A percentile compares a stretch with the other conserved stretches of the same genome.
Conservation (phyloP, 1,140 invertebrate genomes). For the Doryteuthis pealeii region DNA sequence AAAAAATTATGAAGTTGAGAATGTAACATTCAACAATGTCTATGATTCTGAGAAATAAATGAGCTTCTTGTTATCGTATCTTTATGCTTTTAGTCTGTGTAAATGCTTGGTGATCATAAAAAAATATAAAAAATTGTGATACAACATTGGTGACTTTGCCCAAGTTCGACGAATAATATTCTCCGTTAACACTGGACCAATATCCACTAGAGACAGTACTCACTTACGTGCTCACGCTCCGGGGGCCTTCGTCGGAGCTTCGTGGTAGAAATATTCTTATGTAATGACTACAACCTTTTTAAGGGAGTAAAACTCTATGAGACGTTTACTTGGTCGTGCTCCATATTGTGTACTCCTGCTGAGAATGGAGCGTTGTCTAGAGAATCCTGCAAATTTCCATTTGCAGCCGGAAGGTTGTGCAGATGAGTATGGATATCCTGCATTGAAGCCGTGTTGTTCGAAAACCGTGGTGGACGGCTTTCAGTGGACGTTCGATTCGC, state of each 20-base stretch:
- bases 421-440: constrained; percentile 47
- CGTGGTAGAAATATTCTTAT: not conserved
- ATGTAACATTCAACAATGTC: too few relatives aligned
- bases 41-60: too few relatives aligned
- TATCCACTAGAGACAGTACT: not conserved
- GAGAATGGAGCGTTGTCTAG: constrained; percentile 14
- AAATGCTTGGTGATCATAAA: too few relatives aligned
- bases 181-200: not conserved
- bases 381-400: constrained; percentile 47
- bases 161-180: not conserved
- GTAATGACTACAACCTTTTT: not conserved
- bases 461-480: constrained; percentile 39
- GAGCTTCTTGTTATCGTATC: too few relatives aligned
- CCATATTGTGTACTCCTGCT: not conserved
- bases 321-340: not conserved
- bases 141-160: not conserved
- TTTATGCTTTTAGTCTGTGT: too few relatives aligned
- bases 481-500: constrained; percentile 32
- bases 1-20: too few relatives aligned
- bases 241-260: not conserved
- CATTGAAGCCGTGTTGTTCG: constrained; percentile 47
- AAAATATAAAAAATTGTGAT: too few relatives aligned
- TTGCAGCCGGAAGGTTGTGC: constrained; percentile 39
- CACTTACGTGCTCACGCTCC: not conserved
- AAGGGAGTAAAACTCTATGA: not conserved